Percentiles rank a stretch among this genome's conserved stretches.
Conservation (phyloP, 2,113 vertebrate species). For the Macrotus californicus region DNA sequence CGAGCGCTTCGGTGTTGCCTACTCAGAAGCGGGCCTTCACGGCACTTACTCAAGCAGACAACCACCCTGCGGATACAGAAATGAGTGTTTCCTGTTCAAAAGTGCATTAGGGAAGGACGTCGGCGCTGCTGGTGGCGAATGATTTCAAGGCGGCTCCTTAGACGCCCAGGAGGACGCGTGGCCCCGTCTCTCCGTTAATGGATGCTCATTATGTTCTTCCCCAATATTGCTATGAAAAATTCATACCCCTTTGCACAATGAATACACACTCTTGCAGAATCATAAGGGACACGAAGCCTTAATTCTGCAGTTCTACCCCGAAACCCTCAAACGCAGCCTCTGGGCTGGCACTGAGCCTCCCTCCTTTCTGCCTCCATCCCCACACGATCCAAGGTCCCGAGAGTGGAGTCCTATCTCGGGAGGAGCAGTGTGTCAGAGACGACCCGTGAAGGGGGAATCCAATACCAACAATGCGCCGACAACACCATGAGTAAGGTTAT, state of each 20-base stretch:
- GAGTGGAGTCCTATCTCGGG: rapidly evolving
- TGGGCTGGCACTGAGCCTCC: rapidly evolving
- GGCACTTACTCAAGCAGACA: conserved; percentile 22
- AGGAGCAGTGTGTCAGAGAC: background rate
- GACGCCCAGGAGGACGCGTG: rapidly evolving
- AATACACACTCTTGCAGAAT: rapidly evolving
- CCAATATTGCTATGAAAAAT: background rate
- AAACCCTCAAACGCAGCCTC: rapidly evolving
- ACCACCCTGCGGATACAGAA: conserved; percentile 25
- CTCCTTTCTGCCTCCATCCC: no score
- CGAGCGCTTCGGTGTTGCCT: background rate
- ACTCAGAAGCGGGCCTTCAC: background rate
- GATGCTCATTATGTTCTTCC: rapidly evolving
- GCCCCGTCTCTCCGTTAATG: rapidly evolving
- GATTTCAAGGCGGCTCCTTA: background rate
- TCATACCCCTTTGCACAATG: background rate
- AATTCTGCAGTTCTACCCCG: background rate
- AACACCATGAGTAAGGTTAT: rapidly evolving
- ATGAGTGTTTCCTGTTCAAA: background rate
- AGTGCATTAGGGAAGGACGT: background rate
- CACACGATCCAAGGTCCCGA: rapidly evolving
- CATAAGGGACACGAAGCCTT: rapidly evolving
- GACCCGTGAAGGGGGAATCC: background rate
- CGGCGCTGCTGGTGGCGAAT: background rate
- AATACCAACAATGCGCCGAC: rapidly evolving